Percentiles rank a stretch among this genome's conserved stretches.
phyloP scores from a whole-genome alignment of 1,140 invertebrate genomes.

The Delia radicum region DNA sequence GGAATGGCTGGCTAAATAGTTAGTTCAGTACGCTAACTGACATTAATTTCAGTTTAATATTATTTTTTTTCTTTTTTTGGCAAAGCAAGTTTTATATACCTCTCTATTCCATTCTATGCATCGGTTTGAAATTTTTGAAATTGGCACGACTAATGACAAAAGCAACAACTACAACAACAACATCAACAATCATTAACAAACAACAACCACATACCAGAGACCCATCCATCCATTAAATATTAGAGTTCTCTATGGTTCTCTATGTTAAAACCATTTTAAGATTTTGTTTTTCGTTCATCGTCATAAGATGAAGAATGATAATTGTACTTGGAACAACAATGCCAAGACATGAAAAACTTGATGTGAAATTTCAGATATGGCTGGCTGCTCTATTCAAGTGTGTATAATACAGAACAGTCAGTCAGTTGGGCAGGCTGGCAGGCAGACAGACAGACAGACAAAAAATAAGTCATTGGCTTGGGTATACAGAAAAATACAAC shows the following conservation, averaged over 20 bases:
- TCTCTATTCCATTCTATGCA: background rate
- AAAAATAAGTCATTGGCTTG: background rate
- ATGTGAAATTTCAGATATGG: conserved; percentile 15
- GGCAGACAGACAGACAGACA: background rate
- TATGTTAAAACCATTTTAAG: background rate
- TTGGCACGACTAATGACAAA: background rate
- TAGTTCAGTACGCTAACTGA: background rate
- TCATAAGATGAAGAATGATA: background rate
- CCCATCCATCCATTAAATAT: background rate
- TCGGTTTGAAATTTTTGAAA: background rate
- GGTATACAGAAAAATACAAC: conserved; percentile 15
- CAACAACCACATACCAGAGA: background rate
- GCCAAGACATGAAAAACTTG: background rate
- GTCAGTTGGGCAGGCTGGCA: too few relatives aligned
- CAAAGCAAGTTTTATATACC: background rate
- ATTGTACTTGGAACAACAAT: background rate
- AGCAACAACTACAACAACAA: background rate
- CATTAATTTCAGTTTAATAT: background rate
- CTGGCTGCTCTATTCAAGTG: background rate
- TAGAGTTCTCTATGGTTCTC: background rate
- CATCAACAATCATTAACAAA: background rate
- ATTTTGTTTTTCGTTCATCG: background rate
- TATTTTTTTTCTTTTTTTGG: too few relatives aligned
- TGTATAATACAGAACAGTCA: too few relatives aligned
- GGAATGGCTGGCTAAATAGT: too few relatives aligned